Conservation (phyloP, 2,797 vertebrate species). For the Potorous gilbertii region DNA sequence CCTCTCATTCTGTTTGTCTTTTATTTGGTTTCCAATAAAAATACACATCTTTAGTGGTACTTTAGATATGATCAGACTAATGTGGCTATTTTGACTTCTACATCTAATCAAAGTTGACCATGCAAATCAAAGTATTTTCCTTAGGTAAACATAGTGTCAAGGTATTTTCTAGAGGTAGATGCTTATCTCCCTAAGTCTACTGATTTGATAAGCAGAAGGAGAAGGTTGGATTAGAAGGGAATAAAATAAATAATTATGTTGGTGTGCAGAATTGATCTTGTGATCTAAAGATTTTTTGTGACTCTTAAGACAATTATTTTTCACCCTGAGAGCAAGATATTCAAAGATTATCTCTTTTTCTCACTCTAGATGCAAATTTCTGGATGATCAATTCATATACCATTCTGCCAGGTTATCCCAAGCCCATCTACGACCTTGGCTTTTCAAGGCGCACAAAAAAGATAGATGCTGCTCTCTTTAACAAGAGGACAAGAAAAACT, state of each 20-base stretch:
- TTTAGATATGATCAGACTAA: conserved; percentile 1
- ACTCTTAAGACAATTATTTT: background rate
- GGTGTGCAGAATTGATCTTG: background rate
- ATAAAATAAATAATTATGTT: conserved; percentile 1
- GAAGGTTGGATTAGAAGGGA: background rate
- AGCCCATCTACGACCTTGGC: conserved; percentile 84
- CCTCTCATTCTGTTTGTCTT: conserved; percentile 28
- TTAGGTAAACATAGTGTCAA: background rate
- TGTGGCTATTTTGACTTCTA: background rate
- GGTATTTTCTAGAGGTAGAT: background rate
- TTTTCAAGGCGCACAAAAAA: conserved; percentile 86
- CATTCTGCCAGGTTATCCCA: conserved; percentile 86
- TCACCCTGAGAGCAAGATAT: background rate
- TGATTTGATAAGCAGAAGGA: background rate
- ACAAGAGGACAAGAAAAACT: conserved; percentile 85
- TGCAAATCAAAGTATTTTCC: background rate
- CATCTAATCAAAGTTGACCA: conserved; percentile 15
- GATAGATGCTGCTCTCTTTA: conserved; percentile 88
- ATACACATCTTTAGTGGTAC: conserved; percentile 22
- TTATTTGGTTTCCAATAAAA: conserved; percentile 1
- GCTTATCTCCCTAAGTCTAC: background rate
- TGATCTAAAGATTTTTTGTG: conserved; percentile 7
- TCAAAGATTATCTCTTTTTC: conserved; percentile 4
- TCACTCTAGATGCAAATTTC: conserved; percentile 81
- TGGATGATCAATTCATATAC: conserved; percentile 87